phyloP scores from a whole-genome alignment of 2,113 vertebrate genomes.

The Paramormyrops kingsleyae region DNA sequence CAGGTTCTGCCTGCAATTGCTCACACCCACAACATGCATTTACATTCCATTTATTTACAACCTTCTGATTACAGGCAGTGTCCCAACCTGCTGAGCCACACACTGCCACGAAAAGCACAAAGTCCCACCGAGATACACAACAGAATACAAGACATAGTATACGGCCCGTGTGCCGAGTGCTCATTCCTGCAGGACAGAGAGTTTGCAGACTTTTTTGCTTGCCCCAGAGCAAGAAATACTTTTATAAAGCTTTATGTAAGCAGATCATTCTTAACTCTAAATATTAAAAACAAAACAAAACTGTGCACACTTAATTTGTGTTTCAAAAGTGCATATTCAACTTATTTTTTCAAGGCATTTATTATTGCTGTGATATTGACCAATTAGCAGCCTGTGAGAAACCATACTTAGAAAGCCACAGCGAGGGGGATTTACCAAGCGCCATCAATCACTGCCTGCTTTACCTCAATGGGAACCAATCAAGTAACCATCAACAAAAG shows the following conservation, averaged over 20 bases:
- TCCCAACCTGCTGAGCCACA: not conserved
- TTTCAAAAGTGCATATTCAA: not conserved
- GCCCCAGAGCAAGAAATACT: not conserved
- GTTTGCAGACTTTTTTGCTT: not conserved
- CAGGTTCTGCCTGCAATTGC: not conserved
- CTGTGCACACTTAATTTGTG: not conserved
- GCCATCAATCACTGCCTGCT: not conserved
- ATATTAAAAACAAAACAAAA: not conserved
- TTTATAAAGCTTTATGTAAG: not conserved
- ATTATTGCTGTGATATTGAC: not conserved
- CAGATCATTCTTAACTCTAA: not conserved
- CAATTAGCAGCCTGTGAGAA: not conserved
- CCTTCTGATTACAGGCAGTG: not conserved
- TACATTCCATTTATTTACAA: not conserved
- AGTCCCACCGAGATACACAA: not conserved
- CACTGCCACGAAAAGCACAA: not conserved
- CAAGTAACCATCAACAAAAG: not conserved
- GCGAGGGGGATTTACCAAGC: not conserved
- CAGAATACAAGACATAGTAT: not conserved
- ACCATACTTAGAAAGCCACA: not conserved
- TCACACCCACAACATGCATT: not conserved
- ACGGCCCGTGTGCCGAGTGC: not conserved
- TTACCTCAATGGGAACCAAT: not conserved
- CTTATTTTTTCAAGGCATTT: not conserved
- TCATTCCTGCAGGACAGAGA: not conserved